Percentiles rank a stretch among this genome's conserved stretches.
phyloP scores from a whole-genome alignment of 2,797 vertebrate genomes.

The Pseudocheirus occidentalis region DNA sequence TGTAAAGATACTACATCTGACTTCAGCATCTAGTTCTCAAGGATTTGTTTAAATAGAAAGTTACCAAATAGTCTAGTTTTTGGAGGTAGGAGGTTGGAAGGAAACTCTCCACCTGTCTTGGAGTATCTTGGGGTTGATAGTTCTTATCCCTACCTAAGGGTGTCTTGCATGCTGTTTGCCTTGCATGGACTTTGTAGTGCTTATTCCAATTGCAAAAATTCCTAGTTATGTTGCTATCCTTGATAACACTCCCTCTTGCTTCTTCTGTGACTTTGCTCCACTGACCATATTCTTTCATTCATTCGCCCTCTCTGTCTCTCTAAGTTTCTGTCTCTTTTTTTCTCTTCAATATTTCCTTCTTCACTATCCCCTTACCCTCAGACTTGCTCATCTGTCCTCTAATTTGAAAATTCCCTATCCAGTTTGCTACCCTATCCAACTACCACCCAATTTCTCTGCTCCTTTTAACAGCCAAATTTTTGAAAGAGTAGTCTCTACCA shows the following conservation, averaged over 20 bases:
- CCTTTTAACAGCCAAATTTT: neutral
- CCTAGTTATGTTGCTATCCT: neutral
- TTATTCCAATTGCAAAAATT: neutral
- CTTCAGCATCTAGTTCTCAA: neutral
- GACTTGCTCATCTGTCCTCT: neutral
- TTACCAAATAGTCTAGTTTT: neutral
- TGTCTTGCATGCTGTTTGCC: neutral
- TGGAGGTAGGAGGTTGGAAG: neutral
- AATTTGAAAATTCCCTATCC: neutral
- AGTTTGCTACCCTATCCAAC: neutral
- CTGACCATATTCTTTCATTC: neutral
- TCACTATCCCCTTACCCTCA: neutral
- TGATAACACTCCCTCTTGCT: neutral
- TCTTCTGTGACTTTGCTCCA: neutral
- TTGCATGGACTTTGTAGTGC: neutral
- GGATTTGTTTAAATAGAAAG: neutral
- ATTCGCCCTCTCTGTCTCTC: neutral
- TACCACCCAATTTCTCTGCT: neutral
- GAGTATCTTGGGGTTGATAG: neutral
- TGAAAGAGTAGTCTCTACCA: neutral
- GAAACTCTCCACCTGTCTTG: neutral
- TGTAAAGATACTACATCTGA: neutral
- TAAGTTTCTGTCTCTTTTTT: neutral
- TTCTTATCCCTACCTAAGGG: neutral
- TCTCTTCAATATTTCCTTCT: neutral